A percentile compares a stretch with the other conserved stretches of the same genome.
These are phyloP conservation scores for Kobus ellipsiprymnus DNA, from an alignment of 2,113 vertebrate species.

Conservation along the genomic window DNA sequence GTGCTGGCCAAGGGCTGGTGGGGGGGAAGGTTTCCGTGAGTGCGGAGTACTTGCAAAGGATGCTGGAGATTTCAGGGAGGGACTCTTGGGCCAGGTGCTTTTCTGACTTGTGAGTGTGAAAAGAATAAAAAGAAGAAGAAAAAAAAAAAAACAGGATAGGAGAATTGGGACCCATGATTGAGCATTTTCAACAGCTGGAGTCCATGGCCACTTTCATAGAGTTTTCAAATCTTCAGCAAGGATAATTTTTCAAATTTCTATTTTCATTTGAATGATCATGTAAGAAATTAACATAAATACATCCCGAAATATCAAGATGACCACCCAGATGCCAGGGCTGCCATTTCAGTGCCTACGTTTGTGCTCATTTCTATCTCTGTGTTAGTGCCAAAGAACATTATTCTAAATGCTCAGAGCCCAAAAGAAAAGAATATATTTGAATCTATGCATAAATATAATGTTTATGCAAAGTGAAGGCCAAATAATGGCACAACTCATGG, in stretches of 20 bases:
- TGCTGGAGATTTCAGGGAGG: not conserved
- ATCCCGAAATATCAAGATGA: conserved; percentile 15
- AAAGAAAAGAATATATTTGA: conserved; percentile 30
- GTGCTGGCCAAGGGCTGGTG: not conserved
- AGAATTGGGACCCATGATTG: not conserved
- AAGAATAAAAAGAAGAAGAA: not conserved
- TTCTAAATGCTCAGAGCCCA: not conserved
- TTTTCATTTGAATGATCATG: not conserved
- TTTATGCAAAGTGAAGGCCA: conserved; percentile 7
- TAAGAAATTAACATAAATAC: not conserved
- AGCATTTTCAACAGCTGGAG: not conserved
- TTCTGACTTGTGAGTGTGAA: not conserved
- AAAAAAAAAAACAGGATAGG: not conserved
- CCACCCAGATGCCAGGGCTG: not conserved
- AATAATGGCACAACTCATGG: not conserved
- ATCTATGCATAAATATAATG: conserved; percentile 17
- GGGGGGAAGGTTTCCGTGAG: not conserved
- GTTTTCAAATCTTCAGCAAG: not conserved
- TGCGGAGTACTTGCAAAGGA: not conserved
- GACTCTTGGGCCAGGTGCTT: no score
- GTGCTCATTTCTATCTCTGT: not conserved
- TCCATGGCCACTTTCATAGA: not conserved
- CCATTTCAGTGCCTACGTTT: not conserved
- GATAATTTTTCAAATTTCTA: not conserved
- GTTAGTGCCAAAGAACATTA: not conserved